Evolutionary conservation across 2,113 vertebrate species (phyloP).

Genomic region (Australoheros scitulus): DNA sequence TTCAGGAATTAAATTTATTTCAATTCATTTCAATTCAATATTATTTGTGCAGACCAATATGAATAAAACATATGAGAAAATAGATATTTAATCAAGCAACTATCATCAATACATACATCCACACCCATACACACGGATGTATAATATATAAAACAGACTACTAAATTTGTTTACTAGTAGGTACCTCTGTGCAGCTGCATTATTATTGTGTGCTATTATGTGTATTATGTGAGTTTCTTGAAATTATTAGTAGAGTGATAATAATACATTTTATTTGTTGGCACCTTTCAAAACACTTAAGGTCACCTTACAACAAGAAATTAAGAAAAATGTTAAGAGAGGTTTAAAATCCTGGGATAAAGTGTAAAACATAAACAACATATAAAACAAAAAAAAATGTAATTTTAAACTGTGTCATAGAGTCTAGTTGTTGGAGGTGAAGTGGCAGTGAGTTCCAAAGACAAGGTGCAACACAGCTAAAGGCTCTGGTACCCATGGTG

Average conservation of each 20-base stretch:
- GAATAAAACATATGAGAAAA: no score
- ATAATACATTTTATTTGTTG: neutral
- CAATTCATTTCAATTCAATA: neutral
- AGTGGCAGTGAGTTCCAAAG: neutral
- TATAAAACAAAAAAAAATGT: neutral
- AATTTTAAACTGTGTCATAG: slow-evolving; percentile 1
- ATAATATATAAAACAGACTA: neutral
- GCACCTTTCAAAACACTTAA: neutral
- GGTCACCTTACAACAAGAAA: no score
- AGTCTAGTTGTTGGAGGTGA: neutral
- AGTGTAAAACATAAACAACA: neutral
- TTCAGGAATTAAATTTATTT: neutral
- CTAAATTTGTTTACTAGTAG: neutral
- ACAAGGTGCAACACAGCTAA: neutral
- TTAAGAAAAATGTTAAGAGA: no score
- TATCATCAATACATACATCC: neutral
- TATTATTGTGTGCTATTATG: neutral
- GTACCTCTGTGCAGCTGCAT: neutral
- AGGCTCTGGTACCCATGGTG: neutral
- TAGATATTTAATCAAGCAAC: neutral
- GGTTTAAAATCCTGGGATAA: no score
- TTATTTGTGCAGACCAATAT: neutral
- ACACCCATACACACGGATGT: no score
- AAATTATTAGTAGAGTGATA: neutral
- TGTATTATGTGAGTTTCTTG: neutral